These are phyloP conservation scores for Motacilla tschutschensis DNA, from an alignment of 2,113 vertebrate genomes.

Conservation along the genomic window DNA sequence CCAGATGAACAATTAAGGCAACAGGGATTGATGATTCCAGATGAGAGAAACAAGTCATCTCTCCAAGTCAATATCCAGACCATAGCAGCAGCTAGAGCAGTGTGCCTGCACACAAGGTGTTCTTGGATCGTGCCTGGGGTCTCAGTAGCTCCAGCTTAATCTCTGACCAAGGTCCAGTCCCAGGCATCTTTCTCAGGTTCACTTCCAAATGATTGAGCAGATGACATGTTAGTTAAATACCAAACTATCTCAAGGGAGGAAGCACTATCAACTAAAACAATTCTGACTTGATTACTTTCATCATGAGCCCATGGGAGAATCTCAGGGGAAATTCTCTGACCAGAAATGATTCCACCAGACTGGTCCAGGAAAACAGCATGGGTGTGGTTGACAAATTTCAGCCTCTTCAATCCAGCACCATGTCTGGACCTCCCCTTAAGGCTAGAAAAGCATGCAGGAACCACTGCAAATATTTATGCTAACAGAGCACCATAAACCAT, in stretches of 20 bases:
- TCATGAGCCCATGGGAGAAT: neutral
- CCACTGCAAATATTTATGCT: neutral
- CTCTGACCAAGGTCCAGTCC: neutral
- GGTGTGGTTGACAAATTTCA: neutral
- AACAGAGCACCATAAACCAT: neutral
- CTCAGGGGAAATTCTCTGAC: neutral
- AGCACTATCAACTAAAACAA: neutral
- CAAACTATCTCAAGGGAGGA: neutral
- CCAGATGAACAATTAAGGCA: neutral
- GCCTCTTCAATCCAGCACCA: neutral
- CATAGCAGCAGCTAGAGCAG: neutral
- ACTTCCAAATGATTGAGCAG: neutral
- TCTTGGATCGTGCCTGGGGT: neutral
- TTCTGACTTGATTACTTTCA: neutral
- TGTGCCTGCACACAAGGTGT: neutral
- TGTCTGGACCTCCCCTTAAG: neutral
- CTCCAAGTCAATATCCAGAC: fast-evolving
- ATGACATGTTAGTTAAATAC: neutral
- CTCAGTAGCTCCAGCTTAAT: neutral
- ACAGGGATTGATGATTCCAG: neutral
- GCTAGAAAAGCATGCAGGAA: neutral
- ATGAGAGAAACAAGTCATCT: neutral
- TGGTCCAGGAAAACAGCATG: neutral
- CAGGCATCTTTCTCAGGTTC: neutral
- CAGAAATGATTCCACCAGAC: neutral